phyloP scores from a whole-genome alignment of 2,888 invertebrate genomes.

The Odontocerum albicorne region DNA sequence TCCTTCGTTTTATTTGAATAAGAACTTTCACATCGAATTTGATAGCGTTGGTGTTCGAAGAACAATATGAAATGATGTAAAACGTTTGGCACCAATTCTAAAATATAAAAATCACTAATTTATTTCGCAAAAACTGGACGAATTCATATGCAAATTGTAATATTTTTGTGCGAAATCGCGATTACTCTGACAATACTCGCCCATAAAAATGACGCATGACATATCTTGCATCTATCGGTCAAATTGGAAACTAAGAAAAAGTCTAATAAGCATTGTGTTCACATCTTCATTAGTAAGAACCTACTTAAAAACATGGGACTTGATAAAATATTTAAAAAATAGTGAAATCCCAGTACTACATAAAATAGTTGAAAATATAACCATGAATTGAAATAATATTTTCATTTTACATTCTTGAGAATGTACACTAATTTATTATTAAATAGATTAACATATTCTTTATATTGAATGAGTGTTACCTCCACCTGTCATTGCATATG shows the following conservation, averaged over 20 bases:
- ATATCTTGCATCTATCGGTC: slow-evolving; percentile 16
- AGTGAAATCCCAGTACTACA: neutral
- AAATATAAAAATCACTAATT: neutral
- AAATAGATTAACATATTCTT: too few species aligned
- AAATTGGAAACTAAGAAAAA: slow-evolving; percentile 9
- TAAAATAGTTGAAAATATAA: neutral
- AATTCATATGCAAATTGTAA: slow-evolving; percentile 1
- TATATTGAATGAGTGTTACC: too few species aligned
- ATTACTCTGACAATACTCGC: neutral
- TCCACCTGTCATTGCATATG: too few species aligned
- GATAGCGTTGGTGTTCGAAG: neutral
- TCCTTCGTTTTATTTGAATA: slow-evolving; percentile 6
- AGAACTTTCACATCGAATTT: slow-evolving; percentile 18
- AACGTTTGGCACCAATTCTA: neutral
- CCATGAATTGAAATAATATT: neutral
- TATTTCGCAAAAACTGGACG: neutral
- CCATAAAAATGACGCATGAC: slow-evolving; percentile 29
- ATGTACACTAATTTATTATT: too few species aligned
- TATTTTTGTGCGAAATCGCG: slow-evolving; percentile 13
- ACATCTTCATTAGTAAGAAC: too few species aligned
- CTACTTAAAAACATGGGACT: too few species aligned
- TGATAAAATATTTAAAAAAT: neutral
- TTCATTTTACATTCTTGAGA: neutral
- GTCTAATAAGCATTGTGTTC: neutral
- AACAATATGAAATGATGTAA: neutral